These are phyloP conservation scores for Microctonus brassicae DNA, from an alignment of 2,888 invertebrate genomes.

Conservation along the genomic window DNA sequence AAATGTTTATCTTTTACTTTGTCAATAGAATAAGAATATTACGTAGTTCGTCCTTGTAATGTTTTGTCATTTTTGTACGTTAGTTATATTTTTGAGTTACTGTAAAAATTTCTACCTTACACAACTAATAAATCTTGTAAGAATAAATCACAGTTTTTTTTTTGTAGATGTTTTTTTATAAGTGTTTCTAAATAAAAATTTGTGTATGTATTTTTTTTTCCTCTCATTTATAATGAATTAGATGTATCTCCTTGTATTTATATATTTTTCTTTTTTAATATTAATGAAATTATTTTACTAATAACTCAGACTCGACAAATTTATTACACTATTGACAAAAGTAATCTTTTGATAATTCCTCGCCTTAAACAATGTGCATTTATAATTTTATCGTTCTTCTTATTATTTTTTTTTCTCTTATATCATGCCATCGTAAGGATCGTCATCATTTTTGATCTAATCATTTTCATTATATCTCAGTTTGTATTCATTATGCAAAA, in stretches of 20 bases:
- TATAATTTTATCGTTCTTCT: background rate
- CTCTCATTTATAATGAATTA: background rate
- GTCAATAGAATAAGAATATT: constrained; percentile 29
- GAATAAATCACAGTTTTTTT: constrained; percentile 57
- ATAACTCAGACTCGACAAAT: constrained; percentile 55
- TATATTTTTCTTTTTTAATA: constrained; percentile 17
- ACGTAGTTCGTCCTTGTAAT: constrained; percentile 32
- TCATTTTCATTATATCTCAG: constrained; percentile 1
- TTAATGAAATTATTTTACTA: constrained; percentile 51
- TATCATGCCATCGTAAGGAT: constrained; percentile 54
- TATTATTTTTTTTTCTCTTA: background rate
- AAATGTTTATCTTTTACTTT: constrained; percentile 4
- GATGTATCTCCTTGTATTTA: too few relatives aligned
- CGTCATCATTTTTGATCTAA: constrained; percentile 50
- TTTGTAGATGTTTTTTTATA: constrained; percentile 23
- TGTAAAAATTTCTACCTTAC: constrained; percentile 50
- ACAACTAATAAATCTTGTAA: constrained; percentile 55
- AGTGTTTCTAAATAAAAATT: constrained; percentile 5
- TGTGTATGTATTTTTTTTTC: background rate
- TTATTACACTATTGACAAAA: constrained; percentile 57
- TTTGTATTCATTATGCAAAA: background rate
- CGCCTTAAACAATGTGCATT: constrained; percentile 56
- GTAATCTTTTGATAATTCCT: constrained; percentile 54
- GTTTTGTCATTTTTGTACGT: constrained; percentile 31
- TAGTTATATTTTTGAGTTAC: constrained; percentile 26